Evolutionary conservation across 1,140 invertebrate genomes (phyloP).

Genomic region (Helicoverpa zea): DNA sequence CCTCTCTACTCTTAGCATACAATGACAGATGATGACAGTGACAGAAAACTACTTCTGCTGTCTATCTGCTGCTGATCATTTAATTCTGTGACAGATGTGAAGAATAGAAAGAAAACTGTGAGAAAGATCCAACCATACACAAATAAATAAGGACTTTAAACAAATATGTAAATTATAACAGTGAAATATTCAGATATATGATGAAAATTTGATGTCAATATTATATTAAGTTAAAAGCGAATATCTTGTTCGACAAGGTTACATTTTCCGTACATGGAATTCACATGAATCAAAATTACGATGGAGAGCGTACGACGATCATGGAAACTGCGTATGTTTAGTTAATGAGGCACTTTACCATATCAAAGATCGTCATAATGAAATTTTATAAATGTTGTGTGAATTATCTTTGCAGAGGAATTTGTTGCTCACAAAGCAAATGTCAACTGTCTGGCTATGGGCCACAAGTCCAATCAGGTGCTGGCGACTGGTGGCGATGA

Average conservation of each 20-base stretch:
- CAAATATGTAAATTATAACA: slow-evolving; percentile 31
- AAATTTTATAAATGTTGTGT: not conserved
- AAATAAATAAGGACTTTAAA: slow-evolving; percentile 34
- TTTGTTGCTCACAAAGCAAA: slow-evolving; percentile 95
- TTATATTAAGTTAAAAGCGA: slow-evolving; percentile 11
- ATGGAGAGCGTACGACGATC: slow-evolving; percentile 82
- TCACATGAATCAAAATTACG: slow-evolving; percentile 61
- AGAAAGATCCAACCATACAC: slow-evolving; percentile 23
- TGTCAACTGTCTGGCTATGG: slow-evolving; percentile 96
- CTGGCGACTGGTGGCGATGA: slow-evolving; percentile 98
- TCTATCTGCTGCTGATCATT: not conserved
- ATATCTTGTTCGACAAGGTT: slow-evolving; percentile 57
- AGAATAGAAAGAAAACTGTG: not conserved
- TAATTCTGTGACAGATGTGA: slow-evolving; percentile 7
- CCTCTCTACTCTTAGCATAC: too few relatives aligned
- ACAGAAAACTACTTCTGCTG: too few relatives aligned
- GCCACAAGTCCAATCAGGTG: slow-evolving; percentile 93
- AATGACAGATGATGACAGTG: too few relatives aligned
- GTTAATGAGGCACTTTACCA: not conserved
- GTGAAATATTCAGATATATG: not conserved
- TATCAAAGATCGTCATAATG: not conserved
- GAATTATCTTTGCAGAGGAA: slow-evolving; percentile 90
- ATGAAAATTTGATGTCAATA: not conserved
- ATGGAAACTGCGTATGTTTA: slow-evolving; percentile 85
- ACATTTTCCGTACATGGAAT: slow-evolving; percentile 66